Evolutionary conservation across 2,797 vertebrate genomes (phyloP).

Genomic region (Neopelma chrysocephalum): DNA sequence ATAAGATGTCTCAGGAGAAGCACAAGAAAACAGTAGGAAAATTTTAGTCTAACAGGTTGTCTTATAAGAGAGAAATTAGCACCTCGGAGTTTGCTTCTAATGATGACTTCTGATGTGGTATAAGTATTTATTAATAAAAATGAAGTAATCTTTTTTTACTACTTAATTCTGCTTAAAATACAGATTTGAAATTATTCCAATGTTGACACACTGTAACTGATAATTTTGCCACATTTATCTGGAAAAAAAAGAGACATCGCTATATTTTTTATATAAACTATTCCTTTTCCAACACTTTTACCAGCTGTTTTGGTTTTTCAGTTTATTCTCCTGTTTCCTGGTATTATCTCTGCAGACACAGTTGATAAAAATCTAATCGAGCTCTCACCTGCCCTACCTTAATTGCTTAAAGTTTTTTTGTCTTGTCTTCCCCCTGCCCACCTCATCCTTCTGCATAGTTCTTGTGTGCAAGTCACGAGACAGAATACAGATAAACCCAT

Average conservation of each 20-base stretch:
- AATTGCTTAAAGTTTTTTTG: background rate
- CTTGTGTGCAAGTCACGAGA: background rate
- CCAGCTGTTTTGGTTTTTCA: background rate
- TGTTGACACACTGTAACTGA: background rate
- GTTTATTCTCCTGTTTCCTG: background rate
- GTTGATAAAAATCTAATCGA: background rate
- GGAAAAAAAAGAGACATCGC: background rate
- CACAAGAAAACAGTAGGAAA: background rate
- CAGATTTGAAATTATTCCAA: background rate
- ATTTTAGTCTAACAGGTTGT: background rate
- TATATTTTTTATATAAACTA: background rate
- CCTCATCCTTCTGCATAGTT: background rate
- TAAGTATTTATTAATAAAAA: background rate
- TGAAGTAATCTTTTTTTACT: background rate
- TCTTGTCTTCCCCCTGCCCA: background rate
- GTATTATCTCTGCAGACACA: background rate
- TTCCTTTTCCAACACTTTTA: background rate
- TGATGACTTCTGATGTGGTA: background rate
- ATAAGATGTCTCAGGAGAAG: background rate
- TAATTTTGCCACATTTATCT: background rate
- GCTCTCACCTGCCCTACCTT: background rate
- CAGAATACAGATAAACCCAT: background rate
- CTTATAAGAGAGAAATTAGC: background rate
- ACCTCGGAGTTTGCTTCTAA: background rate
- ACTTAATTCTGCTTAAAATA: background rate